These are phyloP conservation scores for Penaeus vannamei DNA, from an alignment of 1,140 invertebrate species.

Conservation along the genomic window DNA sequence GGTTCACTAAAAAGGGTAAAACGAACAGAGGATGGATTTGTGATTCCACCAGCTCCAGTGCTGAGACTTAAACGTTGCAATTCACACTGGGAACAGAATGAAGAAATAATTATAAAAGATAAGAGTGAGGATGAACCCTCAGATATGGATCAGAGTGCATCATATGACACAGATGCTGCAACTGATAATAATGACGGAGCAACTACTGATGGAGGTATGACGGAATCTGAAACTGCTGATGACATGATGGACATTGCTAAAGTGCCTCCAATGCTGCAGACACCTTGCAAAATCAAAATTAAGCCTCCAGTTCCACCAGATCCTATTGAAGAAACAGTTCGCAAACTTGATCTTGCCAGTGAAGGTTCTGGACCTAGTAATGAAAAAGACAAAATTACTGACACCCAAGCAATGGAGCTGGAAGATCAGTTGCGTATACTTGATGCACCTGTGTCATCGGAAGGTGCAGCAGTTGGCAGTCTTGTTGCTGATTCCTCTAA, in stretches of 20 bases:
- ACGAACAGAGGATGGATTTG: constrained; percentile 53
- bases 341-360: background rate
- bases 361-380: too few species aligned
- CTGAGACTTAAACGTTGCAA: constrained; percentile 50
- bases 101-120: background rate
- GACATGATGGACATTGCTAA: background rate
- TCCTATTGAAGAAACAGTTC: background rate
- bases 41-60: constrained; percentile 37
- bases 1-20: background rate
- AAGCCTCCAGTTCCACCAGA: constrained; percentile 9
- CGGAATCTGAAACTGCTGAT: background rate
- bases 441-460: too few species aligned
- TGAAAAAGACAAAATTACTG: too few species aligned
- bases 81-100: constrained; percentile 53
- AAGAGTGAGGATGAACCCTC: too few species aligned
- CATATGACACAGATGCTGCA: background rate
- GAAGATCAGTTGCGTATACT: too few species aligned
- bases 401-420: background rate
- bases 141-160: too few species aligned
- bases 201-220: background rate
- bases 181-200: background rate
- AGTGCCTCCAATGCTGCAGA: background rate
- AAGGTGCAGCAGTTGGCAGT: too few species aligned
- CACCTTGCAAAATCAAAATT: constrained; percentile 48
- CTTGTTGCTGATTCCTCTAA: too few species aligned